Conservation (phyloP, 1,140 invertebrate genomes). For the Pseudomyrmex sp. region DNA sequence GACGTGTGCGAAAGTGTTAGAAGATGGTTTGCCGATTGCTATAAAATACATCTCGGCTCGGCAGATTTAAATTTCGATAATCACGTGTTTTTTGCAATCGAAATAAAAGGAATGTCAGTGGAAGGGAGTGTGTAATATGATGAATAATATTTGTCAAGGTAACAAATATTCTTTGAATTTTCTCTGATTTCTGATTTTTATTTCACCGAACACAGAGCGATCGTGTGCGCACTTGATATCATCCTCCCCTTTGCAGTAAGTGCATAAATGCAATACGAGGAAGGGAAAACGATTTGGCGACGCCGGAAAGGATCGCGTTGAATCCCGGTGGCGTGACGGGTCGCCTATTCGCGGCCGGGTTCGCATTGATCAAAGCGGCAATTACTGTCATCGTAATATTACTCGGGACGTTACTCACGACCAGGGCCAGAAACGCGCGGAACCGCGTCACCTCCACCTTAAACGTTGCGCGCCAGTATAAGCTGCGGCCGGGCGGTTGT, state of each 20-base stretch:
- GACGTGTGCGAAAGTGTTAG: not conserved
- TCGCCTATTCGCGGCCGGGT: constrained; percentile 76
- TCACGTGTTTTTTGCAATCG: not conserved
- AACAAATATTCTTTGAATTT: constrained; percentile 1
- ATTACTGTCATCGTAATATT: constrained; percentile 84
- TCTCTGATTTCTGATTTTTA: constrained; percentile 2
- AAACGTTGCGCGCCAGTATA: constrained; percentile 65
- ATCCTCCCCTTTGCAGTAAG: constrained; percentile 46
- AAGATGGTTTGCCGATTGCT: not conserved
- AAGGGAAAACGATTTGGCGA: constrained; percentile 15
- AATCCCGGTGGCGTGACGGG: constrained; percentile 73
- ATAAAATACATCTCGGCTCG: not conserved
- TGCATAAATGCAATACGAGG: constrained; percentile 32
- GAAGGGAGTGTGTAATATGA: too few relatives aligned
- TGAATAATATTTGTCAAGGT: too few relatives aligned
- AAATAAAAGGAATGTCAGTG: not conserved
- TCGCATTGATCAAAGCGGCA: constrained; percentile 83
- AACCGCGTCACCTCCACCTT: constrained; percentile 51
- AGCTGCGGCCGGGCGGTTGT: constrained; percentile 31
- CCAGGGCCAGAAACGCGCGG: constrained; percentile 38
- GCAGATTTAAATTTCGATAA: not conserved
- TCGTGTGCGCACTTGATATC: constrained; percentile 26
- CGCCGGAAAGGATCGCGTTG: constrained; percentile 71
- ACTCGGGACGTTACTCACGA: constrained; percentile 79
- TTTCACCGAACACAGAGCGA: constrained; percentile 24